Evolutionary conservation across 2,888 invertebrate species (phyloP).

Genomic region (Drosophila fungiperda): DNA sequence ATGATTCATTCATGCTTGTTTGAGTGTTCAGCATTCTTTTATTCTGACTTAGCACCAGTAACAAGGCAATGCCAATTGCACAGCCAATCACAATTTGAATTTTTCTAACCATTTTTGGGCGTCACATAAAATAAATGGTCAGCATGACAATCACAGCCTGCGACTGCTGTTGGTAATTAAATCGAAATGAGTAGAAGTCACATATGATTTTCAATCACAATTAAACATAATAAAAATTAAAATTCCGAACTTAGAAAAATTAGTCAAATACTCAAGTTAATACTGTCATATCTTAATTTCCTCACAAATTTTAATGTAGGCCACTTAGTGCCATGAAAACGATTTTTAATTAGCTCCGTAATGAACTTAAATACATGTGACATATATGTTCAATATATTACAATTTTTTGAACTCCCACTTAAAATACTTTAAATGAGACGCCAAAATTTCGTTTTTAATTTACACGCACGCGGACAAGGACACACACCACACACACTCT

Average conservation of each 20-base stretch:
- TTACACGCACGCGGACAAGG: conserved; percentile 7
- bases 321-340: neutral
- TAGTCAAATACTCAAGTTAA: neutral
- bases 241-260: neutral
- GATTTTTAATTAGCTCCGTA: neutral
- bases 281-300: neutral
- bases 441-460: conserved; percentile 21
- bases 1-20: conserved; percentile 21
- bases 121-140: conserved; percentile 10
- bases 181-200: neutral
- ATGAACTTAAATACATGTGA: neutral
- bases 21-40: neutral
- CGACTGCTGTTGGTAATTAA: neutral
- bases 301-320: neutral
- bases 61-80: conserved; percentile 37
- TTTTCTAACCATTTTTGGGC: conserved; percentile 54
- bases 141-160: neutral
- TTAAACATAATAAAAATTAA: neutral
- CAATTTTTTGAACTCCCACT: neutral
- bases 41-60: conserved; percentile 34
- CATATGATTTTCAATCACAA: neutral
- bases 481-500: neutral
- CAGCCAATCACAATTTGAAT: conserved; percentile 59
- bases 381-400: neutral
- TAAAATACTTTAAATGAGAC: conserved; percentile 3